Conservation (phyloP, 1,140 invertebrate species). For the Drosophila chauvacae region DNA sequence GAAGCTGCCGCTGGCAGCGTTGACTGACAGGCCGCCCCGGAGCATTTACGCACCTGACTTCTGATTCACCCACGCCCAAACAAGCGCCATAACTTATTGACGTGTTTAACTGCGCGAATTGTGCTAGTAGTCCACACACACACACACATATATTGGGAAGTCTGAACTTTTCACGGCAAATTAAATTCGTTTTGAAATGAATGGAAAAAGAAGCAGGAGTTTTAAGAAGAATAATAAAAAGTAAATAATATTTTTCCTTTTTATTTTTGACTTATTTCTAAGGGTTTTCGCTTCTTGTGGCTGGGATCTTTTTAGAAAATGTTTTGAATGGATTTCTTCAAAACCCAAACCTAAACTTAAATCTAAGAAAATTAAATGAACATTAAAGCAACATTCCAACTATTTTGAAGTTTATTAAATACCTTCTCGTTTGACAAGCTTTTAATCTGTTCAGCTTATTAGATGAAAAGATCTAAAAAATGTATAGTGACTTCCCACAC, state of each 20-base stretch:
- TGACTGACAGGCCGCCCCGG: slow-evolving; percentile 55
- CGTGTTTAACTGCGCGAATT: slow-evolving; percentile 35
- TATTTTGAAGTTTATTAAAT: background rate
- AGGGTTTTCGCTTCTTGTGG: background rate
- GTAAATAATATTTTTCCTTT: background rate
- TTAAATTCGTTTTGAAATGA: slow-evolving; percentile 6
- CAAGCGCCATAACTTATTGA: slow-evolving; percentile 42
- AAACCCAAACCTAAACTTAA: background rate
- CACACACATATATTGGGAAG: background rate
- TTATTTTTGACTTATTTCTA: background rate
- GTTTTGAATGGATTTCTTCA: background rate
- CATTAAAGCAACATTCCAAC: too few species aligned
- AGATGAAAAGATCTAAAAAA: background rate
- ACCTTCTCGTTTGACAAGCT: background rate
- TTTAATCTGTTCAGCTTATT: too few species aligned
- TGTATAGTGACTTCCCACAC: too few species aligned
- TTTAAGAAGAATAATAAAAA: background rate
- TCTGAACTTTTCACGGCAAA: slow-evolving; percentile 12
- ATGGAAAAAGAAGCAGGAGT: background rate
- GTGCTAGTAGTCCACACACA: slow-evolving; percentile 23
- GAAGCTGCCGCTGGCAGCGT: slow-evolving; percentile 44
- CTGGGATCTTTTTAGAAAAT: too few species aligned
- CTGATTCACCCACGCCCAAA: slow-evolving; percentile 26
- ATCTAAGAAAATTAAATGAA: background rate
- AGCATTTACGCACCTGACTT: slow-evolving; percentile 48